Evolutionary conservation across 2,888 invertebrate genomes (phyloP).

Genomic region (Andrena praecox): DNA sequence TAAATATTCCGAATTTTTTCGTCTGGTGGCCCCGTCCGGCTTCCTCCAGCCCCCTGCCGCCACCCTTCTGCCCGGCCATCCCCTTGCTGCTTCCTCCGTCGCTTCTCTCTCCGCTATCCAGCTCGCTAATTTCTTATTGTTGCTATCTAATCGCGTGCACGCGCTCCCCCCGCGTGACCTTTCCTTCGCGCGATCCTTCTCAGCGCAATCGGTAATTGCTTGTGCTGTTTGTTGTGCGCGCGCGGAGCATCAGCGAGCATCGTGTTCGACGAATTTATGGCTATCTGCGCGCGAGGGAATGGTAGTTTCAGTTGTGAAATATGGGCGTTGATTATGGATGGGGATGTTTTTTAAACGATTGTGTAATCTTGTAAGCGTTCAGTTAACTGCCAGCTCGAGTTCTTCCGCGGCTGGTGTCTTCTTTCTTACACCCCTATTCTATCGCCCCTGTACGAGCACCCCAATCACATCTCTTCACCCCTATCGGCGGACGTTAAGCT

Average conservation of each 20-base stretch:
- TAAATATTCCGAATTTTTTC: constrained; percentile 83
- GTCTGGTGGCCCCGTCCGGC: constrained; percentile 71
- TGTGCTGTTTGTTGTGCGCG: neutral
- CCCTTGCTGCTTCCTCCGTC: neutral
- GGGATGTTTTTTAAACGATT: constrained; percentile 24
- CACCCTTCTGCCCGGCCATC: neutral
- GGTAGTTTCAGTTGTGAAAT: neutral
- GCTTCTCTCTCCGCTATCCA: neutral
- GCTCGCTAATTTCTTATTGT: constrained; percentile 37
- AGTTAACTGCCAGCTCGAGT: neutral
- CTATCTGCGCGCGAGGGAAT: neutral
- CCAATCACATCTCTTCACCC: constrained; percentile 10
- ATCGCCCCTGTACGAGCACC: neutral
- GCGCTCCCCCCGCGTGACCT: neutral
- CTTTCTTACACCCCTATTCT: constrained; percentile 7
- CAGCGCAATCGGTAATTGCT: constrained; percentile 7
- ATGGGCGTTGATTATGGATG: neutral
- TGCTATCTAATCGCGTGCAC: neutral
- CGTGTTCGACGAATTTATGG: neutral
- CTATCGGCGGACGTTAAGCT: constrained; percentile 7
- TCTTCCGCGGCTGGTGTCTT: constrained; percentile 8
- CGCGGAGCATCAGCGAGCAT: neutral
- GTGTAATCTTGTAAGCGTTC: neutral
- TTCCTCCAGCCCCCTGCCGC: constrained; percentile 34
- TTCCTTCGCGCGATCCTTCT: neutral